Conservation (phyloP, 2,888 invertebrate species). For the Diachrysia chrysitis region DNA sequence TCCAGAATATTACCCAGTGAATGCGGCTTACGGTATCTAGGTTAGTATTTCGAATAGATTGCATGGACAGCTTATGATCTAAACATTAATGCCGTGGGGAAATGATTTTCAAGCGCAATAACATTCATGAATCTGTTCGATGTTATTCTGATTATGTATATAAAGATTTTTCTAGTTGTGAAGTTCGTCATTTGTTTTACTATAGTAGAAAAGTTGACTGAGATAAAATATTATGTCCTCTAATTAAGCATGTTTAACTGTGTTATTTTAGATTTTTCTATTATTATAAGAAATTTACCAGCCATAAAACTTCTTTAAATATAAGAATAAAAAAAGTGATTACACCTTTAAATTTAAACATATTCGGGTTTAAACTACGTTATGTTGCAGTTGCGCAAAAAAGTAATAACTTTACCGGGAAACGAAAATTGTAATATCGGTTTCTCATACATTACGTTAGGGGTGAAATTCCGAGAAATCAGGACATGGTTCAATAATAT, state of each 20-base stretch:
- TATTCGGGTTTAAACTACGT: not conserved
- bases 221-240: too few relatives aligned
- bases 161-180: too few relatives aligned
- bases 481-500: not conserved
- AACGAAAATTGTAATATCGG: conserved; percentile 21
- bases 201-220: too few relatives aligned
- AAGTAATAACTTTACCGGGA: conserved; percentile 25
- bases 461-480: conserved; percentile 31
- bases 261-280: too few relatives aligned
- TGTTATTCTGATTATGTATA: not conserved
- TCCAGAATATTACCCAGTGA: conserved; percentile 31
- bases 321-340: too few relatives aligned
- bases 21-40: conserved; percentile 36
- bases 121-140: not conserved
- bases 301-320: too few relatives aligned
- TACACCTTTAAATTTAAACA: too few relatives aligned
- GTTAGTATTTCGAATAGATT: conserved; percentile 47
- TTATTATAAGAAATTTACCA: too few relatives aligned
- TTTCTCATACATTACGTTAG: conserved; percentile 31
- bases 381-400: conserved; percentile 14
- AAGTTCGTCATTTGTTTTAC: too few relatives aligned
- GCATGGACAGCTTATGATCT: conserved; percentile 41
- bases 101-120: conserved; percentile 20
- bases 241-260: too few relatives aligned
- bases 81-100: conserved; percentile 31